A percentile compares a stretch with the other conserved stretches of the same genome.
Evolutionary conservation across 2,888 invertebrate genomes (phyloP).

Genomic region (Heliconius erato): DNA sequence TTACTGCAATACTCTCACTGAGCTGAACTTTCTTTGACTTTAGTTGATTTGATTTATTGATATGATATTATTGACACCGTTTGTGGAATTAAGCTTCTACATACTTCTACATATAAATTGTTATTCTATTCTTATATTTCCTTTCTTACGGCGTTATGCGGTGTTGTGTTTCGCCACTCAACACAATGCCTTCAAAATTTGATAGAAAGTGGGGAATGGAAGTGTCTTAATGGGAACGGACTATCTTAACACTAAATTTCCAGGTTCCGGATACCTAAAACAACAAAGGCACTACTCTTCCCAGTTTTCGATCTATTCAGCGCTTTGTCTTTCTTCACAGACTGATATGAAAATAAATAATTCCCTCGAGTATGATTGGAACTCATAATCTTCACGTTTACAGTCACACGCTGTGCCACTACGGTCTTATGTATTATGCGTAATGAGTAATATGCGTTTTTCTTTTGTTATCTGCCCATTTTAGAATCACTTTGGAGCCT

Average conservation of each 20-base stretch:
- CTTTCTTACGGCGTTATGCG: too few relatives aligned
- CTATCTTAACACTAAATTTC: too few relatives aligned
- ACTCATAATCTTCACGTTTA: not conserved
- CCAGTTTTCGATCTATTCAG: not conserved
- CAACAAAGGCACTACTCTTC: too few relatives aligned
- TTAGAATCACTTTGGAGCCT: not conserved
- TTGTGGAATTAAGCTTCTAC: not conserved
- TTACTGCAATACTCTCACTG: slow-evolving; percentile 22
- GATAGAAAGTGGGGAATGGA: too few relatives aligned
- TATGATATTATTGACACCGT: not conserved
- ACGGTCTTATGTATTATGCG: not conserved
- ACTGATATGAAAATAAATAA: not conserved
- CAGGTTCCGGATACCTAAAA: too few relatives aligned
- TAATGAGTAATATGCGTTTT: not conserved
- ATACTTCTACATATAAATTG: not conserved
- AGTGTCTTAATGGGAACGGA: too few relatives aligned
- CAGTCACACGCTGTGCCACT: not conserved
- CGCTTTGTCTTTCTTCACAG: not conserved
- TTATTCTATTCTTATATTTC: not conserved
- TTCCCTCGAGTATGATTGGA: not conserved
- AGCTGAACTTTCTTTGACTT: not conserved
- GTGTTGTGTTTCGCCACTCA: too few relatives aligned
- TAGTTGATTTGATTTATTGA: not conserved
- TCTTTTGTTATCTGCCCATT: not conserved
- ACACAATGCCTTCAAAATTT: too few relatives aligned